These are phyloP conservation scores for Parnassius smintheus DNA, from an alignment of 2,888 invertebrate genomes.

Conservation along the genomic window DNA sequence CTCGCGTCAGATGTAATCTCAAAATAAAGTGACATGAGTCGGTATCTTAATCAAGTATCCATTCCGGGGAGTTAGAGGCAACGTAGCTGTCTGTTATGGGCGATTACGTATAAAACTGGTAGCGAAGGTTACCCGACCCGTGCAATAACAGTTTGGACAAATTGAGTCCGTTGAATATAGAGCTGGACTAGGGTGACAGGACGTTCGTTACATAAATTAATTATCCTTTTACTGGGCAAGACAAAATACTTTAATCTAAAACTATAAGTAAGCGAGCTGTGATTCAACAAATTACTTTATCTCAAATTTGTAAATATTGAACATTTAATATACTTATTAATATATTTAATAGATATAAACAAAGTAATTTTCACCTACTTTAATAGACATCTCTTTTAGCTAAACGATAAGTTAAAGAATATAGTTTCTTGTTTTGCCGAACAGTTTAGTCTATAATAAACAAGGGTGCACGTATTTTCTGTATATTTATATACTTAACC, in stretches of 20 bases:
- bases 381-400: neutral
- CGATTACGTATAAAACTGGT: slow-evolving; percentile 66
- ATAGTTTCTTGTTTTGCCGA: neutral
- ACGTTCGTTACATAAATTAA: slow-evolving; percentile 38
- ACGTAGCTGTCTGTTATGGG: slow-evolving; percentile 66
- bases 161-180: slow-evolving; percentile 70
- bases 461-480: neutral
- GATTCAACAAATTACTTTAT: neutral
- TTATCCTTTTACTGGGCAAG: slow-evolving; percentile 16
- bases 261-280: neutral
- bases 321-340: neutral
- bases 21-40: slow-evolving; percentile 73
- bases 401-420: neutral
- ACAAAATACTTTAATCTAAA: neutral
- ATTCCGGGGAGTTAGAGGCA: slow-evolving; percentile 67
- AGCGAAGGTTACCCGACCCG: slow-evolving; percentile 52
- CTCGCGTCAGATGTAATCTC: slow-evolving; percentile 66
- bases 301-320: neutral
- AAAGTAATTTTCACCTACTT: neutral
- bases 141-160: slow-evolving; percentile 76
- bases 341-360: neutral
- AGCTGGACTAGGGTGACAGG: slow-evolving; percentile 47
- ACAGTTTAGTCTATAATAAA: neutral
- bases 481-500: neutral
- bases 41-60: slow-evolving; percentile 76